Percentiles rank a stretch among this genome's conserved stretches.
phyloP scores from a whole-genome alignment of 2,113 vertebrate species.

The Panthera leo region DNA sequence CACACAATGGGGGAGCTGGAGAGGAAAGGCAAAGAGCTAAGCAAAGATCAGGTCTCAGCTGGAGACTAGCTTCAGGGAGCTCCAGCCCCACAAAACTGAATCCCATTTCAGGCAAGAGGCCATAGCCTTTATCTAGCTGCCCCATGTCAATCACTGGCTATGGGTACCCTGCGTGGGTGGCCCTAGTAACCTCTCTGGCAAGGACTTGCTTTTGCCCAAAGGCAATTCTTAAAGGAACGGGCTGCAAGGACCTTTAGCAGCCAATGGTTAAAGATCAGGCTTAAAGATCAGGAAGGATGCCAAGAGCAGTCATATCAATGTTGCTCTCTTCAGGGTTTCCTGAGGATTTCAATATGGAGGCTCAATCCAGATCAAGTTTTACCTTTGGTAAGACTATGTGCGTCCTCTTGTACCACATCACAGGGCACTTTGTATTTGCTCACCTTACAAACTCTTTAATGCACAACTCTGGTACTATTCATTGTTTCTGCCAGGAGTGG shows the following conservation, averaged over 20 bases:
- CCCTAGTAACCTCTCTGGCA: not conserved
- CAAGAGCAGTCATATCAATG: too few species aligned
- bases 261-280: too few species aligned
- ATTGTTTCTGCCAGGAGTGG: not conserved
- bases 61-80: not conserved
- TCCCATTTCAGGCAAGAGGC: not conserved
- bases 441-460: not conserved
- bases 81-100: not conserved
- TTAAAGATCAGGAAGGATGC: not conserved
- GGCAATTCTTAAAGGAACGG: not conserved
- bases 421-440: not conserved
- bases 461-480: not conserved
- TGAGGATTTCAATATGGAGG: not conserved
- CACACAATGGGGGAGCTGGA: not conserved
- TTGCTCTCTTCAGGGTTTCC: not conserved
- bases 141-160: not conserved
- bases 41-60: too few species aligned
- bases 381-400: not conserved
- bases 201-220: not conserved
- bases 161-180: too few species aligned
- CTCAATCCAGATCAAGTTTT: not conserved
- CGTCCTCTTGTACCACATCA: not conserved
- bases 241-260: not conserved
- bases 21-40: not conserved
- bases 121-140: not conserved